These are phyloP conservation scores for Lepidurus packardi DNA, from an alignment of 1,140 invertebrate species.

Conservation along the genomic window DNA sequence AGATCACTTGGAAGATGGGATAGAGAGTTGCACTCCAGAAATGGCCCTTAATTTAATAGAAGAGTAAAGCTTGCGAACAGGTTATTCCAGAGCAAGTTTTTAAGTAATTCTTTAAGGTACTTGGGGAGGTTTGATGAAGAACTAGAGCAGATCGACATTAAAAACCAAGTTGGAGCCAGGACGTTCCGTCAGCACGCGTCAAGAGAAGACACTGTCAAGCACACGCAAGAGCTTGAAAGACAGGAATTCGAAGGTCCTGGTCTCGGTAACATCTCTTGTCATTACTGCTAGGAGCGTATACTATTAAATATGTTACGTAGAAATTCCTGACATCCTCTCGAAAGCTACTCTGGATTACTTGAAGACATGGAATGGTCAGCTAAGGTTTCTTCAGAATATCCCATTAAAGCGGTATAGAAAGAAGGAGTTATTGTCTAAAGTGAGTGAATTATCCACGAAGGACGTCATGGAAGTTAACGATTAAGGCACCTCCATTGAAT, in stretches of 20 bases:
- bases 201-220: constrained; percentile 64
- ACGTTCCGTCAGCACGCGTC: constrained; percentile 63
- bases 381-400: constrained; percentile 58
- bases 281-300: neutral
- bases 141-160: constrained; percentile 64
- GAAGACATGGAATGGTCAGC: constrained; percentile 60
- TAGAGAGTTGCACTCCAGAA: constrained; percentile 51
- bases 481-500: neutral
- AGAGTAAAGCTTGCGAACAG: constrained; percentile 45
- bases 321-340: constrained; percentile 59
- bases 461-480: neutral
- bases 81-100: constrained; percentile 32
- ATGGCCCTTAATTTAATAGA: constrained; percentile 55
- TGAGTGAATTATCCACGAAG: neutral
- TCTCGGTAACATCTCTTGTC: constrained; percentile 51
- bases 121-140: constrained; percentile 65
- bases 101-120: constrained; percentile 44
- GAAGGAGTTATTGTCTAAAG: constrained; percentile 42
- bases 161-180: constrained; percentile 62
- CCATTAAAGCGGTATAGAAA: constrained; percentile 55
- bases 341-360: constrained; percentile 52
- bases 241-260: constrained; percentile 67
- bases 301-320: constrained; percentile 37
- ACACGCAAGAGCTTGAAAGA: constrained; percentile 60
- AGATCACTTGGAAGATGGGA: constrained; percentile 52